Evolutionary conservation across 2,797 vertebrate genomes (phyloP).

Genomic region (Pangasius larnaudii): DNA sequence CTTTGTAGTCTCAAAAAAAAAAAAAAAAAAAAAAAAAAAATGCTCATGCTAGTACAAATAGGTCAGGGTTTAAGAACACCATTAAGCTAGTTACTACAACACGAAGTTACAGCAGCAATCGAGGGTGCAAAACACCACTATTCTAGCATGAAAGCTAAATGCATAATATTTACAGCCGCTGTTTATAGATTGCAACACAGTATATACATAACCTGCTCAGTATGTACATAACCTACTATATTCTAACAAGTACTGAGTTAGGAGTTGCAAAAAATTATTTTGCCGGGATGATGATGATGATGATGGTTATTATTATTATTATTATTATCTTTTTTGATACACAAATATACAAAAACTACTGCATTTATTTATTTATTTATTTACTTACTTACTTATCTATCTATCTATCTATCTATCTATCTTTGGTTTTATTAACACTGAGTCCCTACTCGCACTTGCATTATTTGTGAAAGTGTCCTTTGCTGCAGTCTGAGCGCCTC

Average conservation of each 20-base stretch:
- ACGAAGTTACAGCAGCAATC: background rate
- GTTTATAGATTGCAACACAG: background rate
- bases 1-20: background rate
- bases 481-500: background rate
- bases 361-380: background rate
- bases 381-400: background rate
- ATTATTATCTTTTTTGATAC: background rate
- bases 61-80: background rate
- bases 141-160: background rate
- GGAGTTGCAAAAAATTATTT: background rate
- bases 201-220: background rate
- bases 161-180: background rate
- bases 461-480: background rate
- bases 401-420: background rate
- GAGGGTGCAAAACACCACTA: no score
- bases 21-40: background rate
- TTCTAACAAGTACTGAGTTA: background rate
- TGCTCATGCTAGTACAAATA: background rate
- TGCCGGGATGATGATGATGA: no score
- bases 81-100: background rate
- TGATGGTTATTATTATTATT: no score
- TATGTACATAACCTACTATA: background rate
- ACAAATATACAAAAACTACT: no score
- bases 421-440: background rate
- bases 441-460: background rate